Conservation (phyloP, 2,888 invertebrate species). For the Calliphora vomitoria region DNA sequence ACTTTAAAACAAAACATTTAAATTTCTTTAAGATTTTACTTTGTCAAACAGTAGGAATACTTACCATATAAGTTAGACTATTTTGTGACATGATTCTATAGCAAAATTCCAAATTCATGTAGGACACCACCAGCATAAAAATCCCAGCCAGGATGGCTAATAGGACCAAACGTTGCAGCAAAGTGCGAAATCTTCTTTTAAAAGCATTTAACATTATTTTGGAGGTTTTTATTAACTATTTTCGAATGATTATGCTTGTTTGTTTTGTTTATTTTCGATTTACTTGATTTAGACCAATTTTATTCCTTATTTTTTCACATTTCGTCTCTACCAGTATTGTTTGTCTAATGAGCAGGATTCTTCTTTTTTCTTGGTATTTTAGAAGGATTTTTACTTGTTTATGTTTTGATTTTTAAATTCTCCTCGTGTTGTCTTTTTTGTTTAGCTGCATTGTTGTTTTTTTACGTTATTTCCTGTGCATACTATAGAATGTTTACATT, state of each 20-base stretch:
- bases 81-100: slow-evolving; percentile 82
- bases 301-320: slow-evolving; percentile 43
- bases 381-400: slow-evolving; percentile 11
- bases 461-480: slow-evolving; percentile 29
- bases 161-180: slow-evolving; percentile 81
- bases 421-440: slow-evolving; percentile 43
- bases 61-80: slow-evolving; percentile 82
- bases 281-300: not conserved
- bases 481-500: slow-evolving; percentile 63
- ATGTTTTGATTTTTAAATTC: slow-evolving; percentile 63
- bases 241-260: not conserved
- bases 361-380: not conserved
- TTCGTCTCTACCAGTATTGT: slow-evolving; percentile 29
- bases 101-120: slow-evolving; percentile 83
- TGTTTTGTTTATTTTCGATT: not conserved
- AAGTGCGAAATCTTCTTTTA: slow-evolving; percentile 81
- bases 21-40: not conserved
- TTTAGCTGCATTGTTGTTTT: slow-evolving; percentile 55
- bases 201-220: slow-evolving; percentile 80
- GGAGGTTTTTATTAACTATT: not conserved
- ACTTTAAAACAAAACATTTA: slow-evolving; percentile 76
- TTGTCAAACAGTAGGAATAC: not conserved
- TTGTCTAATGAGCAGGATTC: slow-evolving; percentile 10
- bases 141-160: slow-evolving; percentile 79
- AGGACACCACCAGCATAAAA: slow-evolving; percentile 81